A percentile compares a stretch with the other conserved stretches of the same genome.
These are phyloP conservation scores for Fragum sueziense DNA, from an alignment of 2,888 invertebrate species.

Conservation along the genomic window DNA sequence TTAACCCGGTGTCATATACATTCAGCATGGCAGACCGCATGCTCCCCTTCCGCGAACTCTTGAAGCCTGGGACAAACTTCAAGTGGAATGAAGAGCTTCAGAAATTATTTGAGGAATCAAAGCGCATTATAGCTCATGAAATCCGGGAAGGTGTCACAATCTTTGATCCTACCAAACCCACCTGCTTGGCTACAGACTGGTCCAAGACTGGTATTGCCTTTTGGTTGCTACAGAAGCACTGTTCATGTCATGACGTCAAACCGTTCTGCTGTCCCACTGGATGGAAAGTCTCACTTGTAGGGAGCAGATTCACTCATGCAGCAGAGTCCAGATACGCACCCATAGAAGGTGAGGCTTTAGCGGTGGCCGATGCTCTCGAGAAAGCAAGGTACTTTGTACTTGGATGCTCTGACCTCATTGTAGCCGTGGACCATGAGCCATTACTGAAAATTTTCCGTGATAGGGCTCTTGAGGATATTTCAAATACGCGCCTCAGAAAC, in stretches of 20 bases:
- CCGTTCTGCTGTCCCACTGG: conserved; percentile 58
- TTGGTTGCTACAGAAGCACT: conserved; percentile 66
- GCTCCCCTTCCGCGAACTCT: too few relatives aligned
- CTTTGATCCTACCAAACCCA: conserved; percentile 63
- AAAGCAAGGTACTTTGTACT: conserved; percentile 49
- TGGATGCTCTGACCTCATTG: conserved; percentile 45
- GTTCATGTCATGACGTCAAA: conserved; percentile 28
- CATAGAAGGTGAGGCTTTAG: conserved; percentile 48
- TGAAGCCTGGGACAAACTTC: too few relatives aligned
- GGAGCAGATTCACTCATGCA: conserved; percentile 59
- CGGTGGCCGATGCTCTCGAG: conserved; percentile 43
- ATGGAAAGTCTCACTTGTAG: conserved; percentile 58
- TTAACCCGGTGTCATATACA: too few relatives aligned
- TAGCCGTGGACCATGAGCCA: conserved; percentile 60
- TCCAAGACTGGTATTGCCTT: conserved; percentile 60
- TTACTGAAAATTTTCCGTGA: conserved; percentile 50
- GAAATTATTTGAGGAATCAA: too few relatives aligned
- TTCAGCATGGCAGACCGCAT: too few relatives aligned
- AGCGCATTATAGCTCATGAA: too few relatives aligned
- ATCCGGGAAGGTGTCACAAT: too few relatives aligned
- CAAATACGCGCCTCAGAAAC: conserved; percentile 61
- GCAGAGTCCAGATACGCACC: conserved; percentile 46
- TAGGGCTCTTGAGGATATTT: conserved; percentile 46
- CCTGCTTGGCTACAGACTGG: conserved; percentile 70
- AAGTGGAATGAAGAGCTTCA: too few relatives aligned